Base-by-base conservation (phyloP, 2,888 invertebrate species). In the Ypsolopha sequella region DNA sequence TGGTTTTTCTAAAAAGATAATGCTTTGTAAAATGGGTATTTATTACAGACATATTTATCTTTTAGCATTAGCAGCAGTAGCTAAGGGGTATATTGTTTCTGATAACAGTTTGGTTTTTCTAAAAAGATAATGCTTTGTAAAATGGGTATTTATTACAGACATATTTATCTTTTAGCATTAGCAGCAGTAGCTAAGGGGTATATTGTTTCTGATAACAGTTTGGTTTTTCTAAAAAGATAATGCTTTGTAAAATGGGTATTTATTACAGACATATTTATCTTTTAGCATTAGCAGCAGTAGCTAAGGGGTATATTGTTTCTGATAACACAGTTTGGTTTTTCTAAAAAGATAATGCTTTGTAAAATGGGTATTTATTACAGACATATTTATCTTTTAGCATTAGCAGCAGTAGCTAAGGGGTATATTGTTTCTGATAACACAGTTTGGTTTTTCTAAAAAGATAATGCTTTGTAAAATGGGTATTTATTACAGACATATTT, bases 61-160 rank as follows among this genome's bases (percentile, higher is more conserved):
- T n/a, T n/a, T n/a, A n/a, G n/a, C n/a, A n/a, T n/a, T 88, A 0
- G 95, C 95, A 10, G 94, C 95, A 38, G 94, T 93, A n/a, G 94
- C 91, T 34, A 93, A 92, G 0, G 89, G 85, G 63, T 95, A 95
- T 54, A 95, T 86, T 1, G 91, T 91, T 69, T 95, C 94, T 58
- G 94, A 93, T 6, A 95, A 95, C 92, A 0, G 91, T 90, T 67
- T 93, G 93, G 66, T 92, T 90, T 65, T 88, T 88, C 91, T 92
- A 68, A 52, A n/a, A n/a, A 39, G 39, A n/a, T 39, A 45, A 39
- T 41, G 7, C 6, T 36, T 48, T 50, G 13, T 48, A 48, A 36
- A 50, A 39, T 9, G 1, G 10, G n/a, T n/a, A n/a, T n/a, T n/a
- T n/a, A n/a, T n/a, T n/a, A n/a, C n/a, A n/a, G n/a, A n/a, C n/a